Base-by-base conservation (phyloP, 2,113 vertebrate genomes). In the Aldabrachelys gigantea region DNA sequence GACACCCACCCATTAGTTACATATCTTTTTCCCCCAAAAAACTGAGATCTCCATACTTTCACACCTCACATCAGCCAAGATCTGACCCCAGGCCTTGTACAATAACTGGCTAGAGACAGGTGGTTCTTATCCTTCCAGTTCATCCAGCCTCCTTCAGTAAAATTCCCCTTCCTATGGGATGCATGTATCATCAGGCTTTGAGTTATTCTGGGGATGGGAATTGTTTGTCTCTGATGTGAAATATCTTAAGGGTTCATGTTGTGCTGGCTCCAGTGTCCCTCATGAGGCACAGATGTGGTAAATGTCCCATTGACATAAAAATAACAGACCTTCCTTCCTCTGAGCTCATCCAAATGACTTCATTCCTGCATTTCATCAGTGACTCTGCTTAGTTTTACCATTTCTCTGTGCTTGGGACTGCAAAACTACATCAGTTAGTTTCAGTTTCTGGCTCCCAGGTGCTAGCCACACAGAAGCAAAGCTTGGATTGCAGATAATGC, bases 211-310 rank as follows among this genome's bases (percentile, higher is more conserved):
- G 31, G 35, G 16, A 8, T 21, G 35, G 16, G 35, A 69, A 69
- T n/a, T 69, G 1, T n/a, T 38, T 8, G 10, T 54, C 21, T 5
- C 8, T 50, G 6, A 10, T 6, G 3, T 62, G 52, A 52, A 35
- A 44, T 52, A 2, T n/a, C 38, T 38, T n/a, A 10, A 44, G 7
- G 3, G 35, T 76, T 82, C 4, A 5, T 41, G 0, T 0, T 17
- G 1, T 29, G 25, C 8, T 0, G 0, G 0, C 76, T 65, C 19
- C 2, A 1, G 2, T 44, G 41, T 0, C 0, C 29, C 11, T 59
- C 13, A 2, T 0, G 3, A 35, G 3, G 24, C 41, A n/a, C 41
- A 52, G 79, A 27, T 29, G 38, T 80, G 21, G 22, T 84, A 11
- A 57, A 5, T n/a, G 10, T 47, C 4, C 27, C 4, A 0, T 2